Conservation (phyloP, 1,140 invertebrate genomes). For the Anastatus disparis region DNA sequence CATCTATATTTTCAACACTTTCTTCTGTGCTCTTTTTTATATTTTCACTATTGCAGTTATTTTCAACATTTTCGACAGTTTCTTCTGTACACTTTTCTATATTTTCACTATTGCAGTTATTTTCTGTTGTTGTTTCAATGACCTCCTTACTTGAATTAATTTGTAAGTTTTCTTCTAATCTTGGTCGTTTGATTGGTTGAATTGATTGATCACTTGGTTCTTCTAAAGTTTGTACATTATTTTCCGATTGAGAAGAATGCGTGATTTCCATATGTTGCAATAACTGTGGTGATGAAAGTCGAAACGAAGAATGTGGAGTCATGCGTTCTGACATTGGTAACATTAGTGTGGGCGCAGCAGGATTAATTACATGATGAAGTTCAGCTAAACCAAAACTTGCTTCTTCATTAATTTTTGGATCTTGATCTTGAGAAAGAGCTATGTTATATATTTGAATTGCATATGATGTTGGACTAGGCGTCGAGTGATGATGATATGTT, state of each 20-base stretch:
- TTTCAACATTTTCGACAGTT: not conserved
- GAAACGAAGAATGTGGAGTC: not conserved
- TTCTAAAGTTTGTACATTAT: not conserved
- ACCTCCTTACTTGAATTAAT: too few species aligned
- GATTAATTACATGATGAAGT: constrained; percentile 16
- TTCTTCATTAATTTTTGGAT: constrained; percentile 19
- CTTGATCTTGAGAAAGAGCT: constrained; percentile 12
- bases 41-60: not conserved
- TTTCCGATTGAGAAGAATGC: not conserved
- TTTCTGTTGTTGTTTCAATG: too few species aligned
- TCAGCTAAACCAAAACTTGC: constrained; percentile 24
- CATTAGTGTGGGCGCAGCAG: constrained; percentile 4
- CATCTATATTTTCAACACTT: not conserved
- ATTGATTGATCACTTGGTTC: not conserved
- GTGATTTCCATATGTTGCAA: not conserved
- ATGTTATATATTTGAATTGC: constrained; percentile 27
- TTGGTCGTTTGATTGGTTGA: not conserved
- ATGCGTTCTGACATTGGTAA: not conserved
- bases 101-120: too few species aligned
- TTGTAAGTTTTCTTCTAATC: constrained; percentile 16
- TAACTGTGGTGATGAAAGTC: not conserved
- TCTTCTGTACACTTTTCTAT: not conserved
- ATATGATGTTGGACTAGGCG: not conserved
- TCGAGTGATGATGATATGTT: not conserved
- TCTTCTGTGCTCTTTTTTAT: not conserved